Conservation (phyloP, 2,113 vertebrate species). For the Merops nubicus region DNA sequence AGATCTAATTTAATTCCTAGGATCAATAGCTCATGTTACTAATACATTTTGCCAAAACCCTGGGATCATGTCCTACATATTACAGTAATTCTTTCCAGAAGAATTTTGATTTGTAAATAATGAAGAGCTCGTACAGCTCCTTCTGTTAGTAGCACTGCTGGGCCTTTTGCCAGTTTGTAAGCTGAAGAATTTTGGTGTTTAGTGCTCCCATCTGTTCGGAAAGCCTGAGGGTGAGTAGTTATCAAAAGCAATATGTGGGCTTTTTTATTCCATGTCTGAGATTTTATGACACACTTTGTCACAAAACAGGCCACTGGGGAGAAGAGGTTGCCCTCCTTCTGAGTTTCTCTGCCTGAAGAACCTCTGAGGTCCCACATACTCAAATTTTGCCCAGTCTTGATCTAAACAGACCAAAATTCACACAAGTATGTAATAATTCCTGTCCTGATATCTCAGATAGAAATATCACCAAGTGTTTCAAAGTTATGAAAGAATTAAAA, state of each 20-base stretch:
- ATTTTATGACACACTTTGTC: constrained; percentile 66
- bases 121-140: constrained; percentile 60
- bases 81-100: constrained; percentile 70
- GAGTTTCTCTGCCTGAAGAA: not conserved
- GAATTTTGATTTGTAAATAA: constrained; percentile 71
- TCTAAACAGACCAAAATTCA: not conserved
- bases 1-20: constrained; percentile 60
- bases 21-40: constrained; percentile 62
- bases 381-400: constrained; percentile 17
- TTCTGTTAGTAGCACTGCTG: constrained; percentile 38
- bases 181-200: constrained; percentile 70
- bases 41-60: constrained; percentile 62
- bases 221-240: constrained; percentile 62
- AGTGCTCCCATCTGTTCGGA: constrained; percentile 67
- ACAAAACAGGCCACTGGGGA: constrained; percentile 48
- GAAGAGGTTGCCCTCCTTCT: constrained; percentile 16
- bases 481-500: constrained; percentile 34
- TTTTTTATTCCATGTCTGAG: constrained; percentile 54
- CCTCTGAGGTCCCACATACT: not conserved
- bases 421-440: not conserved
- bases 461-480: not conserved
- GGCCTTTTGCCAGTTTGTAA: constrained; percentile 71
- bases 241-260: constrained; percentile 65
- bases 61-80: constrained; percentile 69
- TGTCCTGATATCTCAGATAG: not conserved